These are phyloP conservation scores for Temnothorax curvispinosus DNA, from an alignment of 1,140 invertebrate species.

Conservation along the genomic window DNA sequence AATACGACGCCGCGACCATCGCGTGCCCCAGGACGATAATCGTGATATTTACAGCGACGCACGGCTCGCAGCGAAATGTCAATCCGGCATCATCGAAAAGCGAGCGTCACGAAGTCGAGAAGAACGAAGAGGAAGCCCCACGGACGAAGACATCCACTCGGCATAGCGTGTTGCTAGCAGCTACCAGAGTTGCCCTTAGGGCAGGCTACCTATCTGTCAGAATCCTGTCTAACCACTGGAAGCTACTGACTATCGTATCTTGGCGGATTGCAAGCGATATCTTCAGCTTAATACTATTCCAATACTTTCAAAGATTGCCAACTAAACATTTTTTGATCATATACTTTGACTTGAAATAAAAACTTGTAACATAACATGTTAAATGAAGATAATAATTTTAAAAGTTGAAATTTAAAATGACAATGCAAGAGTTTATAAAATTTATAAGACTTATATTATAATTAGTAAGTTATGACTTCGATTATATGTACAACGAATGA, in stretches of 20 bases:
- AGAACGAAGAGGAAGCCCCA: conserved; percentile 51
- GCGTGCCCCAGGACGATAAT: conserved; percentile 50
- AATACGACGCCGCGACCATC: conserved; percentile 17
- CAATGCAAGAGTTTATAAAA: background rate
- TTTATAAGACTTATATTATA: background rate
- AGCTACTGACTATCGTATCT: conserved; percentile 65
- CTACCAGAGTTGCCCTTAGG: conserved; percentile 78
- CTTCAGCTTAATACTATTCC: background rate
- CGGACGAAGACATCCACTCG: conserved; percentile 66
- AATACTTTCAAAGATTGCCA: background rate
- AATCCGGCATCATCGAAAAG: conserved; percentile 46
- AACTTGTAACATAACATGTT: background rate
- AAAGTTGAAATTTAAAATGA: background rate
- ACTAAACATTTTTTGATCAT: background rate
- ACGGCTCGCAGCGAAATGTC: conserved; percentile 46
- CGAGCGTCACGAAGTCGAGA: conserved; percentile 50
- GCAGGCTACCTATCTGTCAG: conserved; percentile 77
- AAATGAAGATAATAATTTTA: background rate
- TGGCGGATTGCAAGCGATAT: conserved; percentile 27
- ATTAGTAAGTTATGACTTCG: background rate
- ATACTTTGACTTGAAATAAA: background rate
- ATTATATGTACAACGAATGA: background rate
- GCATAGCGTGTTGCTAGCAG: conserved; percentile 80
- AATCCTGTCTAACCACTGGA: conserved; percentile 67
- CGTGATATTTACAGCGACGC: conserved; percentile 49